Conservation (phyloP, 2,888 invertebrate species). For the Amblyteles armatorius region DNA sequence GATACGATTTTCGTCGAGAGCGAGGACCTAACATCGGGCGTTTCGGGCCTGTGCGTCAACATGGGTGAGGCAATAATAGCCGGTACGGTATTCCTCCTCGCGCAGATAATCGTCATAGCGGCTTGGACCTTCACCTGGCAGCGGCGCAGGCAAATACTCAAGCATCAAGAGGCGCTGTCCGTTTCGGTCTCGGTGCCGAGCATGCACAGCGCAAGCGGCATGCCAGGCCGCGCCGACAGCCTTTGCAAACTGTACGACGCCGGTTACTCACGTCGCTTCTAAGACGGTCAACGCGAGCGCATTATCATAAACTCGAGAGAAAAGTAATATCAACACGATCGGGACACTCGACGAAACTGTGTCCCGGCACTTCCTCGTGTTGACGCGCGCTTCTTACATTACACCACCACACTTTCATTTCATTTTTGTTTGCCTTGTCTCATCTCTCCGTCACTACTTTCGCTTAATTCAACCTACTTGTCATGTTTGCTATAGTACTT, state of each 20-base stretch:
- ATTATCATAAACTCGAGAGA: conserved; percentile 39
- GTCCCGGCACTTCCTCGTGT: conserved; percentile 44
- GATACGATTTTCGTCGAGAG: conserved; percentile 91
- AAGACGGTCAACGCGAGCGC: conserved; percentile 77
- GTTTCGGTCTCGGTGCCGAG: conserved; percentile 88
- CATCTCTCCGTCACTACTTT: conserved; percentile 14
- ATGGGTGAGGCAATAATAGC: conserved; percentile 93
- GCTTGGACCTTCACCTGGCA: conserved; percentile 96
- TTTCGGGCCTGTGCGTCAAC: conserved; percentile 89
- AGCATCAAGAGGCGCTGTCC: conserved; percentile 88
- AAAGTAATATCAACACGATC: conserved; percentile 35
- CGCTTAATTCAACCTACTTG: conserved; percentile 51
- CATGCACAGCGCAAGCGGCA: conserved; percentile 85
- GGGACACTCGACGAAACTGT: conserved; percentile 22
- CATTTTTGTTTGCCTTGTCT: conserved; percentile 4
- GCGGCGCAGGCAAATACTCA: conserved; percentile 88
- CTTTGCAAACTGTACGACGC: conserved; percentile 95
- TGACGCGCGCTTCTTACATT: conserved; percentile 50
- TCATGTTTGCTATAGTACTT: conserved; percentile 56
- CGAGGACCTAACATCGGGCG: conserved; percentile 84
- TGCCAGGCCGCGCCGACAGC: conserved; percentile 89
- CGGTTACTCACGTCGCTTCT: conserved; percentile 91
- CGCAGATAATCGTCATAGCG: conserved; percentile 94
- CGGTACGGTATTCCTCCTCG: conserved; percentile 93
- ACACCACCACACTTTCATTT: conserved; percentile 44